These are phyloP conservation scores for Zaprionus taronus DNA, from an alignment of 1,140 invertebrate genomes.

Conservation along the genomic window DNA sequence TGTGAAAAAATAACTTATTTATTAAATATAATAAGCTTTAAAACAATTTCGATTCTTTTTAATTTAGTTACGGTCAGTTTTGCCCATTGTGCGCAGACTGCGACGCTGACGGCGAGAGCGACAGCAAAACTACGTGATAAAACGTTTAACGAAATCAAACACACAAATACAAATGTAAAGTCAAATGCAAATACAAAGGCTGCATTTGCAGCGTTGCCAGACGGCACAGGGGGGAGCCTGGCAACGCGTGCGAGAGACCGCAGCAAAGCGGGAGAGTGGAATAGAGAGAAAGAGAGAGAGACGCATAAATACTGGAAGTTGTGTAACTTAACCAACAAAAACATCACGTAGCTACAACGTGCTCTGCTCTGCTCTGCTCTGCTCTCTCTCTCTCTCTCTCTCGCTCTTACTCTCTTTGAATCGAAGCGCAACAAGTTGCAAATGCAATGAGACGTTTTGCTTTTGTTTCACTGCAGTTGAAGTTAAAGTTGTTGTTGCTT, in stretches of 20 bases:
- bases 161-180: constrained; percentile 43
- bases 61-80: too few species aligned
- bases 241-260: constrained; percentile 6
- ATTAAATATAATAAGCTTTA: too few species aligned
- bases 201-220: constrained; percentile 8
- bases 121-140: constrained; percentile 66
- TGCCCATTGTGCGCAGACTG: neutral
- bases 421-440: constrained; percentile 69
- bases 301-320: constrained; percentile 49
- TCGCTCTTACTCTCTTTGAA: constrained; percentile 14
- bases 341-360: constrained; percentile 78
- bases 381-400: neutral
- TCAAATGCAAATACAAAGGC: constrained; percentile 29
- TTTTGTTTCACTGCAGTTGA: constrained; percentile 49
- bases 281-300: neutral
- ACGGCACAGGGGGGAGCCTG: constrained; percentile 12
- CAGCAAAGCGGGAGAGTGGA: constrained; percentile 54
- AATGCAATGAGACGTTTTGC: constrained; percentile 46
- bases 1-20: too few species aligned
- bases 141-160: constrained; percentile 73
- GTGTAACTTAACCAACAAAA: constrained; percentile 66
- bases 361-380: constrained; percentile 13
- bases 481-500: constrained; percentile 54
- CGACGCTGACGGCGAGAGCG: constrained; percentile 3
- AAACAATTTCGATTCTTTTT: too few species aligned